phyloP scores from a whole-genome alignment of 2,113 vertebrate genomes.

The Loxodonta africana region DNA sequence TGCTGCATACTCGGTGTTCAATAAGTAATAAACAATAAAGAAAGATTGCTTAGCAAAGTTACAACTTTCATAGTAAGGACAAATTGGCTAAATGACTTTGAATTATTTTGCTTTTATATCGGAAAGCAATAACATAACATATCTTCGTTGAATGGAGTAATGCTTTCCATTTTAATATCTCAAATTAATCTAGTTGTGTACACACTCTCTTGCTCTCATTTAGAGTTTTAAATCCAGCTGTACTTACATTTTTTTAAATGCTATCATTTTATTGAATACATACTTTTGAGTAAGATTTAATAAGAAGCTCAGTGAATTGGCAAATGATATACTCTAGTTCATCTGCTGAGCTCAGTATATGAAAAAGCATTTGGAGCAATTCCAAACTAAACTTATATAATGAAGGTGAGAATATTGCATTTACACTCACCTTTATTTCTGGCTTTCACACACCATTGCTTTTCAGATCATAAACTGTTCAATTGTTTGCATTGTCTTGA shows the following conservation, averaged over 20 bases:
- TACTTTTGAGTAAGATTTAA: not conserved
- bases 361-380: not conserved
- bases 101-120: constrained; percentile 50
- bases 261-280: not conserved
- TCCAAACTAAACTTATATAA: not conserved
- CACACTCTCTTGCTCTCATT: not conserved
- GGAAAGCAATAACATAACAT: constrained; percentile 45
- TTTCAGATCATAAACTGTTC: not conserved
- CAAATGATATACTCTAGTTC: not conserved
- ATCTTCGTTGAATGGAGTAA: constrained; percentile 35
- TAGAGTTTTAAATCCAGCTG: constrained; percentile 37
- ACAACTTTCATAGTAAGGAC: constrained; percentile 22
- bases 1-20: constrained; percentile 57
- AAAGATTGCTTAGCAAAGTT: constrained; percentile 62
- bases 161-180: constrained; percentile 54
- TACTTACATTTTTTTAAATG: not conserved
- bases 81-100: constrained; percentile 61
- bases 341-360: not conserved
- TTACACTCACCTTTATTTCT: not conserved
- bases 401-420: not conserved
- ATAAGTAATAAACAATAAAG: constrained; percentile 76
- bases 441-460: not conserved
- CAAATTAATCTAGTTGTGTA: not conserved
- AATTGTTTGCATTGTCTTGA: not conserved
- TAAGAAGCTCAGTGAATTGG: not conserved